These are phyloP conservation scores for Nomada ruficornis DNA, from an alignment of 2,888 invertebrate genomes.

Conservation along the genomic window DNA sequence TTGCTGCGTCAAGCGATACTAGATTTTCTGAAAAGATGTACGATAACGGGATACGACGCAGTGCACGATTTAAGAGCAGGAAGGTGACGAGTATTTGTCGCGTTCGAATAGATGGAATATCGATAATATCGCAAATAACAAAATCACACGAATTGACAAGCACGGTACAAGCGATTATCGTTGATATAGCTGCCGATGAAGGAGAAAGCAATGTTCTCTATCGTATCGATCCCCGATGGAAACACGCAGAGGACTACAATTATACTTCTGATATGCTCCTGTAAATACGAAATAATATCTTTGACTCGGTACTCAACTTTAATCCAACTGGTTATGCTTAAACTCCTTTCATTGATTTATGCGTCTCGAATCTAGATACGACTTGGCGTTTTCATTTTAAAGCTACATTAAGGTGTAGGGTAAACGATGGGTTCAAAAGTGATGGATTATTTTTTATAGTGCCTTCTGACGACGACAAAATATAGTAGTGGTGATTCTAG, in stretches of 20 bases:
- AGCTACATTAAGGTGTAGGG: not conserved
- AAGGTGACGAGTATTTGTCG: conserved; percentile 59
- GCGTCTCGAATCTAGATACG: not conserved
- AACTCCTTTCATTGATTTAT: not conserved
- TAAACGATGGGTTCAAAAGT: not conserved
- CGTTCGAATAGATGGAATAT: conserved; percentile 43
- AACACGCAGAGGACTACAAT: conserved; percentile 40
- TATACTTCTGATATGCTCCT: conserved; percentile 31
- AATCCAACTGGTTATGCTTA: not conserved
- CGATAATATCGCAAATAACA: conserved; percentile 64
- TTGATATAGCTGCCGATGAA: conserved; percentile 32
- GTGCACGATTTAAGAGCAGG: conserved; percentile 32
- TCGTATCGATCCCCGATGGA: conserved; percentile 51
- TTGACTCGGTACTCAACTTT: conserved; percentile 6
- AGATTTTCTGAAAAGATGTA: conserved; percentile 51
- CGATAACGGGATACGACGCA: conserved; percentile 48
- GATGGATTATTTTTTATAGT: not conserved
- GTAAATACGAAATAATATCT: not conserved
- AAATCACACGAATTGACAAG: conserved; percentile 62
- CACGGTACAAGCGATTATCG: conserved; percentile 56
- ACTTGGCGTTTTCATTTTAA: not conserved
- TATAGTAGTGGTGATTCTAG: not conserved
- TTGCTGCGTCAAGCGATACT: conserved; percentile 45
- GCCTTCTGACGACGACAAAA: not conserved
- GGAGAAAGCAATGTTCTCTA: conserved; percentile 34